Percentiles rank a stretch among this genome's conserved stretches.
Evolutionary conservation across 2,888 invertebrate species (phyloP).

Genomic region (Pachycephus smyrnensis): DNA sequence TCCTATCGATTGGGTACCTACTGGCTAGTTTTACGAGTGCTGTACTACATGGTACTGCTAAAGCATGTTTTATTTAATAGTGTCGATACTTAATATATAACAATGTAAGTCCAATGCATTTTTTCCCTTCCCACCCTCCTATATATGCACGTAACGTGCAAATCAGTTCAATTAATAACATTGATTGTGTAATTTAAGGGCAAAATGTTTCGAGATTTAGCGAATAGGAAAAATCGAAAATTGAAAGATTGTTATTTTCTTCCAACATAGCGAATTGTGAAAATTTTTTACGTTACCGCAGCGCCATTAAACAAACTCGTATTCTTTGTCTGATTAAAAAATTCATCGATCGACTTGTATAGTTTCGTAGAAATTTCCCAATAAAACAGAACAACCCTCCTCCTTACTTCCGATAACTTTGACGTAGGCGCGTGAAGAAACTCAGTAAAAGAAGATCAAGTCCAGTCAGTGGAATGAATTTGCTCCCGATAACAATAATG

Average conservation of each 20-base stretch:
- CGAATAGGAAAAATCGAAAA: not conserved
- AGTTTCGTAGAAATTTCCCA: not conserved
- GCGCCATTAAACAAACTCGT: not conserved
- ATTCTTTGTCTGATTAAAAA: not conserved
- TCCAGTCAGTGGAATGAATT: not conserved
- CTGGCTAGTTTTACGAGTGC: no score
- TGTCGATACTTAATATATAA: not conserved
- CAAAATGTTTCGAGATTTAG: not conserved
- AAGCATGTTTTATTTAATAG: no score
- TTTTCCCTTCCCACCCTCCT: not conserved
- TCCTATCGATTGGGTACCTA: no score
- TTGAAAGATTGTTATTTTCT: no score
- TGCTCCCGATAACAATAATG: not conserved
- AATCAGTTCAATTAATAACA: not conserved
- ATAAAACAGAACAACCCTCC: not conserved
- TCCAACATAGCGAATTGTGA: not conserved
- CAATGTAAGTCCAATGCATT: not conserved
- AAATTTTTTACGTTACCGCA: not conserved
- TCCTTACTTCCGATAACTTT: not conserved
- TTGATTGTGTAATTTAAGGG: slow-evolving; percentile 16
- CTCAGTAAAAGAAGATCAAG: not conserved
- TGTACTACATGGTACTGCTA: no score
- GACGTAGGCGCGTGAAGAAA: not conserved
- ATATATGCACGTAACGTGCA: not conserved
- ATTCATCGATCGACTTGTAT: not conserved